Evolutionary conservation across 1,140 invertebrate genomes (phyloP), one percentile per base, ranked within the genome.

Genomic region (Brevipalpus yothersi): DNA sequence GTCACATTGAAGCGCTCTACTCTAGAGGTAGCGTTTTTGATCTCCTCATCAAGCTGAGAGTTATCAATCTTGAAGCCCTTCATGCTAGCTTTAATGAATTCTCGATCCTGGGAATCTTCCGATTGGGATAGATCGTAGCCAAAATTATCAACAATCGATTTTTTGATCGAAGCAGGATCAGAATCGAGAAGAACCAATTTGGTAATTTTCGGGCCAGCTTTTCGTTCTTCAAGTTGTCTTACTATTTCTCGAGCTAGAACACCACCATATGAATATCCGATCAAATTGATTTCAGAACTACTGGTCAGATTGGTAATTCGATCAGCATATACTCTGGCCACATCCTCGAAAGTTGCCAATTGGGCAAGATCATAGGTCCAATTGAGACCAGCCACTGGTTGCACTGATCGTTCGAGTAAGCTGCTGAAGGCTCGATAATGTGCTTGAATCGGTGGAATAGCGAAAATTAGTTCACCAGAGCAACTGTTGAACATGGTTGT

Each of bases 241-340:
- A 82, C 83, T 80, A 97, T 93, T 74, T 95, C 92, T 68, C 91
- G 86, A 9, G 84, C 89, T 12, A 96, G 80, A 60, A 82, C 79
- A 9, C 84, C 82, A 54, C 93, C 93, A 71, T 86, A 96, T 0
- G 92, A 96, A 70, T 97, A 96, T 3, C 91, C 93, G 42, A 83
- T 76, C 49, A 97, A 69, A 19, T 78, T 78, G 8, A 51, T 15
- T 9, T 90, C 93, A 74, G 73, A 10, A 13, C 15, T 13, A 12
- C 12, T 41, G 12, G 42, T n/a, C 39, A 40, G 41, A 13, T 54
- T 45, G 1, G 4, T 53, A 5, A 31, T 31, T 21, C 42, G 23
- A 31, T 54, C 40, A 15, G 19, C 53, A 23, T n/a, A 61, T 40
- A 61, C 53, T 13, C 0, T 41, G 11, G 59, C 51, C 3, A 39